Evolutionary conservation across 2,113 vertebrate genomes (phyloP).

Genomic region (Herpailurus yagouaroundi): DNA sequence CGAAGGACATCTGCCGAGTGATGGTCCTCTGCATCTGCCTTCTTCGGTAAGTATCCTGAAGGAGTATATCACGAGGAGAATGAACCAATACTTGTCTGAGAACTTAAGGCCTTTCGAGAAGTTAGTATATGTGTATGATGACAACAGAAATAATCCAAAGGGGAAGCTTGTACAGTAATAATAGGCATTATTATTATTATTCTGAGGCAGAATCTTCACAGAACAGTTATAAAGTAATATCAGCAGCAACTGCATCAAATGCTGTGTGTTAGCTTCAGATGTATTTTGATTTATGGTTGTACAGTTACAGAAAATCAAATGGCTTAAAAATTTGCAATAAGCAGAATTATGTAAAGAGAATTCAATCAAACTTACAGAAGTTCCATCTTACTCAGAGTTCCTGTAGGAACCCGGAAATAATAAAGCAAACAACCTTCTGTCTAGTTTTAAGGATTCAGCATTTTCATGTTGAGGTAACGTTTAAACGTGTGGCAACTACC

Average conservation of each 20-base stretch:
- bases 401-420: neutral
- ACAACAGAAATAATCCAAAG: neutral
- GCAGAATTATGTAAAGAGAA: neutral
- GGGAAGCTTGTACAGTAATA: neutral
- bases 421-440: neutral
- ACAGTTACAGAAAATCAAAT: neutral
- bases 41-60: conserved; percentile 95
- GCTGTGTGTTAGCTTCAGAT: neutral
- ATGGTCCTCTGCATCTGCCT: conserved; percentile 96
- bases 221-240: neutral
- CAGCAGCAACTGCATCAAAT: neutral
- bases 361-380: neutral
- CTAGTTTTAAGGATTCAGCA: neutral
- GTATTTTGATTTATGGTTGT: neutral
- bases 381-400: neutral
- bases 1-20: conserved; percentile 98
- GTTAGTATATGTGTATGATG: neutral
- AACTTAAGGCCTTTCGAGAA: neutral
- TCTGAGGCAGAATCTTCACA: neutral
- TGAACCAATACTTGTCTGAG: neutral
- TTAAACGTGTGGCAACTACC: neutral
- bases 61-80: neutral
- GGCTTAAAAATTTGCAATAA: neutral
- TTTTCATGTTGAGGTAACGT: neutral
- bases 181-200: no score